Base-by-base conservation (phyloP, 1,140 invertebrate genomes). In the Pogonomyrmex barbatus region DNA sequence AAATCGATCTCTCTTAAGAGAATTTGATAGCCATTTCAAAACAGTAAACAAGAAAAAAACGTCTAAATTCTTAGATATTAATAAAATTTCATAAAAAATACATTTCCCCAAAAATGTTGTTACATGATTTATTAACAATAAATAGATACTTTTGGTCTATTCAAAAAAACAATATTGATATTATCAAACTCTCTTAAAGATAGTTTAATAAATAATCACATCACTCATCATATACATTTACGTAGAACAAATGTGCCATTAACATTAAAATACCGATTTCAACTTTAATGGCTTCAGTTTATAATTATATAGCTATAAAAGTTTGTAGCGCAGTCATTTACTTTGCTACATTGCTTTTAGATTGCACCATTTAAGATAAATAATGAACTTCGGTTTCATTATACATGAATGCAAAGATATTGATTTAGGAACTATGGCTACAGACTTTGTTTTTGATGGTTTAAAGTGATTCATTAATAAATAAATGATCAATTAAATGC, bases 401-500 rank as follows among this genome's bases (percentile, higher is more conserved):
- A 33, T 12, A 42, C 10, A 8, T 65, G 45, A 54, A 78, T 78
- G 47, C 62, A 86, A 89, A 77, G 62, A 65, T 30, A 24, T 65
- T 58, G 68, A 45, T 17, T 58, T 88, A 90, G 88, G 88, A 90
- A 90, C 81, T 87, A 33, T 79, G 30, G 68, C 36, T 70, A 71
- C 60, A 82, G 36, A 84, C 62, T 87, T 87, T n/a, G 8, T 68
- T 58, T 60, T 54, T 42, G n/a, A 54, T 6, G 58, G 36, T 39
- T 70, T 47, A 33, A 56, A 86, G 54, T 47, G 52, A 45, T 24
- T 60, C 17, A 56, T 68, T 54, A 65, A 85, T 82, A 85, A 90
- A 88, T 87, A 91, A 87, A 89, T 85, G 89, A 71, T 70, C 56
- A 88, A 87, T 89, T 89, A 92, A 91, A 90, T 91, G 86, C 85